These are phyloP conservation scores for Lutraria lutraria DNA, from an alignment of 2,888 invertebrate species.

Conservation along the genomic window DNA sequence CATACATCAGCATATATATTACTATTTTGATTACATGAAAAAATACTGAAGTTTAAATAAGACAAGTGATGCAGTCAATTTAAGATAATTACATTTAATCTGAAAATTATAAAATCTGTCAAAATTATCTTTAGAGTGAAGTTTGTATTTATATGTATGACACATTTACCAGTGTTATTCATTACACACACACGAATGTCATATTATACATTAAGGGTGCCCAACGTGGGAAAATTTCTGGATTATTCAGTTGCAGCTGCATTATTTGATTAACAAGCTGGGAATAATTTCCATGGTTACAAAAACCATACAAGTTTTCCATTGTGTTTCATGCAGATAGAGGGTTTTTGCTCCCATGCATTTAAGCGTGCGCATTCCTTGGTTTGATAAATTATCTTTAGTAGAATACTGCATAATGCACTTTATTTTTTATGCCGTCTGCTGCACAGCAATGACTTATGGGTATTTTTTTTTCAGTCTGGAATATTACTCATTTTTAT, in stretches of 20 bases:
- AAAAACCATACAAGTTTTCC: not conserved
- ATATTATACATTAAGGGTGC: not conserved
- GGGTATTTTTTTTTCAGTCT: constrained; percentile 16
- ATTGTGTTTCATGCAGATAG: not conserved
- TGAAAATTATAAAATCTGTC: not conserved
- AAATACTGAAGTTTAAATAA: too few species aligned
- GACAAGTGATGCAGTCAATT: too few species aligned
- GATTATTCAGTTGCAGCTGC: constrained; percentile 28
- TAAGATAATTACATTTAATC: too few species aligned
- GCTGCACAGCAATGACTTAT: constrained; percentile 5
- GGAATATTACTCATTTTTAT: not conserved
- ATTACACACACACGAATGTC: not conserved
- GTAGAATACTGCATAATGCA: constrained; percentile 30
- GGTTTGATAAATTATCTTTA: constrained; percentile 27
- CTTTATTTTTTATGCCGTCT: constrained; percentile 15
- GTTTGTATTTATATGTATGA: not conserved
- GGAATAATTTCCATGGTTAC: not conserved
- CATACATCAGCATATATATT: too few species aligned
- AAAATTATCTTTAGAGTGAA: not conserved
- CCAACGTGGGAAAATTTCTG: constrained; percentile 32
- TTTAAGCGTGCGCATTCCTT: constrained; percentile 13
- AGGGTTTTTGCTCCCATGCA: not conserved
- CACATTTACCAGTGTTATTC: not conserved
- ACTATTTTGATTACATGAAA: too few species aligned
- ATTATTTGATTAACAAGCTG: constrained; percentile 29